These are phyloP conservation scores for Ptyas mucosa DNA, from an alignment of 2,113 vertebrate genomes.

Conservation along the genomic window DNA sequence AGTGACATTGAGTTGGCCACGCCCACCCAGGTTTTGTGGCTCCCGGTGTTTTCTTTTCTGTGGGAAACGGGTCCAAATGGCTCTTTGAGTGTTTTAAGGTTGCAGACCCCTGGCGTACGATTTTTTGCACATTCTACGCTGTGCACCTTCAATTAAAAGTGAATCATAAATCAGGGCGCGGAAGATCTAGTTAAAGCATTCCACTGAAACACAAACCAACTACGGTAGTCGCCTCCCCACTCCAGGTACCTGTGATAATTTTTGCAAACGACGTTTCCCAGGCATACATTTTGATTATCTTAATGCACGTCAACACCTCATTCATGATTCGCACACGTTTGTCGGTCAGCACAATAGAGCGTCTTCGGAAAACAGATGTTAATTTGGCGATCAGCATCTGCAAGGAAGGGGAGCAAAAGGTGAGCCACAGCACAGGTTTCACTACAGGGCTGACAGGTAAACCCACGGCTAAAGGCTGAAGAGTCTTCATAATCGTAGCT, in stretches of 20 bases:
- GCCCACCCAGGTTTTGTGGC: too few relatives aligned
- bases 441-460: slow-evolving; percentile 8
- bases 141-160: background rate
- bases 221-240: too few relatives aligned
- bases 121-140: background rate
- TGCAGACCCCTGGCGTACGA: too few relatives aligned
- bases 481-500: background rate
- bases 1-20: too few relatives aligned
- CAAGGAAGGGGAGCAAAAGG: slow-evolving; percentile 38
- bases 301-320: slow-evolving; percentile 79
- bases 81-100: too few relatives aligned
- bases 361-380: slow-evolving; percentile 65
- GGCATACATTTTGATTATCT: slow-evolving; percentile 81
- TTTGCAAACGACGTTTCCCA: slow-evolving; percentile 79
- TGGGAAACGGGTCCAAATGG: too few relatives aligned
- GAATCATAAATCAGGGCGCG: background rate
- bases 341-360: slow-evolving; percentile 67
- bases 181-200: background rate
- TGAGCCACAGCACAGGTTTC: slow-evolving; percentile 1
- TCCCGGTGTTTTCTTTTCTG: too few relatives aligned
- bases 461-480: background rate
- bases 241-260: slow-evolving; percentile 65
- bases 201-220: background rate
- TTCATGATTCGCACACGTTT: slow-evolving; percentile 76
- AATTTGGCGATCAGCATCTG: slow-evolving; percentile 70